Percentiles rank a stretch among this genome's conserved stretches.
Conservation (phyloP, 2,113 vertebrate species). For the Podiceps cristatus region DNA sequence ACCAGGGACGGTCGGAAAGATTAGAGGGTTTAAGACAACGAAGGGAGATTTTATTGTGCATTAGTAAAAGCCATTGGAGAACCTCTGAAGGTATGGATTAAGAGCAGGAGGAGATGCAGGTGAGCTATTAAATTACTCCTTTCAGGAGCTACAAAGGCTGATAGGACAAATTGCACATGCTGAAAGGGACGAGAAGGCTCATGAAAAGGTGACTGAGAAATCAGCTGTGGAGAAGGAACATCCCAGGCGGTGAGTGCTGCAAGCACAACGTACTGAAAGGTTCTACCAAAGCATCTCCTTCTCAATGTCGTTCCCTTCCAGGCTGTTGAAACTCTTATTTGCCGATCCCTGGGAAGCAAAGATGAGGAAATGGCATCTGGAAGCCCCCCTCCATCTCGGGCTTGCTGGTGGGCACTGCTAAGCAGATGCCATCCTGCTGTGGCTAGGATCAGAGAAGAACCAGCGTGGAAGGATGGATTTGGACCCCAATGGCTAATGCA, state of each 20-base stretch:
- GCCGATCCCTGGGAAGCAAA: not conserved
- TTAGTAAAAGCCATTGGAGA: not conserved
- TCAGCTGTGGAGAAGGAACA: not conserved
- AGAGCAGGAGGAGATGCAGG: not conserved
- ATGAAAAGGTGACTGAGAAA: not conserved
- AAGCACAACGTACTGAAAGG: not conserved
- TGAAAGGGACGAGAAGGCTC: not conserved
- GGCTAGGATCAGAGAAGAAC: not conserved
- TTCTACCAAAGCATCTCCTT: not conserved
- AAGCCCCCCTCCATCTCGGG: not conserved
- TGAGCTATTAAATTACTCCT: not conserved
- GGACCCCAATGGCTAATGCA: not conserved
- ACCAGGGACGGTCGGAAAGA: not conserved
- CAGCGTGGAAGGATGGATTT: not conserved
- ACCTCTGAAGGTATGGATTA: not conserved
- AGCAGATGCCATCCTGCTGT: not conserved
- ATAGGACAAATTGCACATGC: not conserved
- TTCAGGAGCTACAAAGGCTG: not conserved
- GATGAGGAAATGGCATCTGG: not conserved
- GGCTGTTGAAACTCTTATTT: not conserved
- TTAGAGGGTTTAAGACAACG: not conserved
- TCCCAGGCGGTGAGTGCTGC: not conserved
- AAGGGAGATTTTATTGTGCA: not conserved
- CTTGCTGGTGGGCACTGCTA: not conserved
- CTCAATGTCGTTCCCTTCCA: fast-evolving